phyloP scores from a whole-genome alignment of 2,113 vertebrate genomes.

The Azemiops feae region DNA sequence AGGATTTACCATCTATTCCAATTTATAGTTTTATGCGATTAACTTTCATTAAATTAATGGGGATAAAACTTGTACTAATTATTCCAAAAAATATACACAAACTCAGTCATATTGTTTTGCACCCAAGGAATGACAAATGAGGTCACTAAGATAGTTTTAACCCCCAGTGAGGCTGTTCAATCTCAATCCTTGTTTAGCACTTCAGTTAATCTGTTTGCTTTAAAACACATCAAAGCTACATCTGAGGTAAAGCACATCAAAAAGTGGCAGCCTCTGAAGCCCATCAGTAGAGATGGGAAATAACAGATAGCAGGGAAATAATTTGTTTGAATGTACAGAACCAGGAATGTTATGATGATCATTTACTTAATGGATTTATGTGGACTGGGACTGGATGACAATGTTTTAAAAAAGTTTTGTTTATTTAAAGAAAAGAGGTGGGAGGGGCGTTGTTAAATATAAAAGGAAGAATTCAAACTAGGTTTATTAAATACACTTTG shows the following conservation, averaged over 20 bases:
- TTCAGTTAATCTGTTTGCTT: constrained; percentile 44
- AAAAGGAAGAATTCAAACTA: not conserved
- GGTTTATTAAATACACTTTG: not conserved
- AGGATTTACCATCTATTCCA: not conserved
- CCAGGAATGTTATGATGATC: not conserved
- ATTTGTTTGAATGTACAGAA: not conserved
- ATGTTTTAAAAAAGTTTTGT: not conserved
- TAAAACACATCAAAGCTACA: constrained; percentile 37
- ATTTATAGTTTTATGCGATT: not conserved
- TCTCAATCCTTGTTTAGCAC: constrained; percentile 21
- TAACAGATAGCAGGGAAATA: not conserved
- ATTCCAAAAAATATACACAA: constrained; percentile 33
- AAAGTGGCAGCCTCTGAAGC: constrained; percentile 29
- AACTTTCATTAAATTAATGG: not conserved
- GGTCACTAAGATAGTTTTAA: constrained; percentile 33
- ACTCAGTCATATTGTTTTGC: constrained; percentile 33
- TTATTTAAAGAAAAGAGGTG: not conserved
- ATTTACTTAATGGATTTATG: not conserved
- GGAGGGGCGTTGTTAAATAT: not conserved
- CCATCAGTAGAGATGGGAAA: constrained; percentile 19
- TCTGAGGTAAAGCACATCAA: constrained; percentile 55
- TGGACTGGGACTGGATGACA: not conserved
- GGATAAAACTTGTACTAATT: constrained; percentile 19
- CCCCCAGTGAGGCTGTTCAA: constrained; percentile 29
- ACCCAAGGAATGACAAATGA: constrained; percentile 42